Percentiles rank a stretch among this genome's conserved stretches.
Evolutionary conservation across 1,140 invertebrate genomes (phyloP).

Genomic region (Drosophila ercepeae): DNA sequence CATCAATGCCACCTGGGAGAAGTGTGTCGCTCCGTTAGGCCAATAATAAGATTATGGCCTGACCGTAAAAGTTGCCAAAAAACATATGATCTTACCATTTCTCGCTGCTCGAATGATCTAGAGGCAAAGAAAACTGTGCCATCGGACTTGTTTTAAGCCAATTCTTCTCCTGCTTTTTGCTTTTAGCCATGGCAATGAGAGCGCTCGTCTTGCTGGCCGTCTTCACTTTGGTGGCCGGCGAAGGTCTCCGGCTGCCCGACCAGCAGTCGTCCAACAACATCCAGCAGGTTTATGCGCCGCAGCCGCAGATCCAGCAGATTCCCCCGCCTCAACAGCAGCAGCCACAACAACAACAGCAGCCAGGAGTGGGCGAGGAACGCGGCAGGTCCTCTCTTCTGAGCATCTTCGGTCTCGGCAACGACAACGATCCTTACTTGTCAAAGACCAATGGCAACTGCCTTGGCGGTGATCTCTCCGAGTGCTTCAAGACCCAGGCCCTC

Average conservation of each 20-base stretch:
- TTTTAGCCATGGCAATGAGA: slow-evolving; percentile 69
- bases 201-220: slow-evolving; percentile 54
- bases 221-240: slow-evolving; percentile 83
- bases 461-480: slow-evolving; percentile 90
- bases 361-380: slow-evolving; percentile 62
- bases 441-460: slow-evolving; percentile 89
- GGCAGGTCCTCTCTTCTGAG: slow-evolving; percentile 86
- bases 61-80: slow-evolving; percentile 58
- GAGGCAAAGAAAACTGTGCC: slow-evolving; percentile 27
- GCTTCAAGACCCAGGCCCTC: slow-evolving; percentile 91
- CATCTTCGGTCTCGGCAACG: slow-evolving; percentile 89
- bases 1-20: slow-evolving; percentile 8
- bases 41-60: slow-evolving; percentile 50
- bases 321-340: slow-evolving; percentile 48
- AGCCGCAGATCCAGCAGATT: slow-evolving; percentile 51
- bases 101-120: slow-evolving; percentile 41
- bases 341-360: slow-evolving; percentile 48
- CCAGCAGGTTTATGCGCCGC: slow-evolving; percentile 71
- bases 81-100: slow-evolving; percentile 17
- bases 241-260: slow-evolving; percentile 85
- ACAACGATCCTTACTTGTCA: slow-evolving; percentile 90
- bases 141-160: slow-evolving; percentile 33
- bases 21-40: slow-evolving; percentile 53
- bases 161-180: slow-evolving; percentile 27
- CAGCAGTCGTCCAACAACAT: slow-evolving; percentile 84